Evolutionary conservation across 35 echinoderm and acorn worm genomes (phyloP), one percentile per base, ranked within the genome.

Genomic region (Ptychodera flava): DNA sequence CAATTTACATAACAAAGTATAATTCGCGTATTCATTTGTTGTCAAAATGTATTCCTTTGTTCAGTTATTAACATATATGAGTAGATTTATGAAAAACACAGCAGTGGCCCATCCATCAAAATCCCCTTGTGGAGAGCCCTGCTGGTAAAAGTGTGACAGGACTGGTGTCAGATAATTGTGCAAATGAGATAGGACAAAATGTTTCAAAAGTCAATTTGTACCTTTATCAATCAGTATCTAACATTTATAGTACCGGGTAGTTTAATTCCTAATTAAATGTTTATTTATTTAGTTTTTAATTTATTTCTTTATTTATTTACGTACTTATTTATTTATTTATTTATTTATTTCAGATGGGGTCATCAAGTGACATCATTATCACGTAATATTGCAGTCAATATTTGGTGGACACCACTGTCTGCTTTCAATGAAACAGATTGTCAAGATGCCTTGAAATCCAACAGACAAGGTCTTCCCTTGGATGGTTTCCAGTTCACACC

Each of bases 371-470:
- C 82, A 27, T 99, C 95, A 15, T 12, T 64, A 64, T 85, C 88
- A 31, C 88, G 96, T 33, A 99, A 94, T 83, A 85, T 99, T 22
- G 96, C 96, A 31, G 88, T 94, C 29, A 99, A 99, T 77, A 87
- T 99, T 27, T 99, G 96, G 96, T 99, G 94, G 82, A 79, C 86
- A 2, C 96, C 94, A 33, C 80, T 35, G 1, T 36, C 85, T 29
- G 53, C 34, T 29, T 99, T 99, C 52, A 88, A 94, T 80, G 30
- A 84, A 1, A 80, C 36, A n/a, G 91, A 91, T 82, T 99, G 96
- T 77, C 32, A 78, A 30, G 33, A 12, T 64, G 45, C 45, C 22
- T 12, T 64, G 45, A 22, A 64, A 22, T 12, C 45, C 45, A n/a
- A n/a, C n/a, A 22, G 45, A 64, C 45, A 6, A 64, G 45, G 45